A percentile compares a stretch with the other conserved stretches of the same genome.
Conservation (phyloP, 1,140 invertebrate species). For the Steinernema khuongi region DNA sequence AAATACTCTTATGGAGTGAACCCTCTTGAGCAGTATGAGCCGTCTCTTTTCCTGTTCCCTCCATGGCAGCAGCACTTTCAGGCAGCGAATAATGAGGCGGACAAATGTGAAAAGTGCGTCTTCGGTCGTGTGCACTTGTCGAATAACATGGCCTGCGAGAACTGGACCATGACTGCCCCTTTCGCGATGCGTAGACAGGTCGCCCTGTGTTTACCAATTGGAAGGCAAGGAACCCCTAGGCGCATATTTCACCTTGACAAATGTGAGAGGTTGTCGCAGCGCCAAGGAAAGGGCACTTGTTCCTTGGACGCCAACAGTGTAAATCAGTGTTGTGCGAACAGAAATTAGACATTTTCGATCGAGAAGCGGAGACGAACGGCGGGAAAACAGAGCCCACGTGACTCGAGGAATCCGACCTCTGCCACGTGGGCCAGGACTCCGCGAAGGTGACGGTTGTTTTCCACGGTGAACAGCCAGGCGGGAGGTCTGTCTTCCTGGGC, state of each 20-base stretch:
- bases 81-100: neutral
- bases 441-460: no score
- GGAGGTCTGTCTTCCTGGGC: no score
- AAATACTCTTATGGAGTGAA: no score
- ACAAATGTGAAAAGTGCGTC: neutral
- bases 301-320: neutral
- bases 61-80: neutral
- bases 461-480: no score
- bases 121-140: neutral
- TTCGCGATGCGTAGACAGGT: neutral
- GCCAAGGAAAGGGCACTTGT: slow-evolving; percentile 6
- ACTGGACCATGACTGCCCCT: neutral
- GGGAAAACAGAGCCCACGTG: no score
- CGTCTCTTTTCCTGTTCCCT: neutral
- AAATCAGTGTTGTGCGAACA: neutral
- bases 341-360: neutral
- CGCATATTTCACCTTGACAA: neutral
- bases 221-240: neutral
- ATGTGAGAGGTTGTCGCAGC: neutral
- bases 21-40: no score
- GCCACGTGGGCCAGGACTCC: no score
- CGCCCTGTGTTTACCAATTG: neutral
- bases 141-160: neutral
- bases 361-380: no score
- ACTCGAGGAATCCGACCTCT: no score